Evolutionary conservation across 2,888 invertebrate species (phyloP), one percentile per base, ranked within the genome.

Genomic region (Hyles lineata): DNA sequence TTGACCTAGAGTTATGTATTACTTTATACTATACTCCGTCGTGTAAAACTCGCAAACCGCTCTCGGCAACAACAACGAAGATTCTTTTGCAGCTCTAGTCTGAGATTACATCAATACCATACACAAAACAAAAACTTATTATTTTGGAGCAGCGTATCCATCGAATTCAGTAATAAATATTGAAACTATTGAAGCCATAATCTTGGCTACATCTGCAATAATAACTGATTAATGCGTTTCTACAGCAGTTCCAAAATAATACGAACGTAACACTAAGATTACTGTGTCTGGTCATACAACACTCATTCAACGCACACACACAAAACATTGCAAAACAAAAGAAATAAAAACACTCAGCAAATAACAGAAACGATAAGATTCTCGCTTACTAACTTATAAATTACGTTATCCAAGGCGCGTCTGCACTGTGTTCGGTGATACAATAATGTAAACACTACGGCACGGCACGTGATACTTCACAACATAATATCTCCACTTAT

Each of bases 1-100:
- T n/a, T n/a, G n/a, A n/a, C n/a, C n/a, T n/a, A 87, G 78, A 79
- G 82, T 83, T 81, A 83, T 73, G 73, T 79, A 80, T 82, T 80
- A 80, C 76, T 78, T 80, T 78, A 82, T 77, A 80, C 78, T 80
- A 76, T 77, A 79, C 50, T 35, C 25, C 78, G 75, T 80, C 80
- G 79, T 83, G 79, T 79, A 80, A 80, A 84, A 82, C 77, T 78
- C 76, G 77, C 80, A 78, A 81, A 76, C 79, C 86, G 86, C 83
- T 81, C 84, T 84, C 78, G 84, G 83, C 81, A 81, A 81, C 82
- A 82, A 84, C 62, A 67, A 67, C 63, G 23, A 50, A 23, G 43
- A 50, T 55, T n/a, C 52, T 19, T 19, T 55, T 55, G 55, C 55
- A 55, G n/a, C 55, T 55, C 11, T 15, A 55, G n/a, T 67, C 50